These are phyloP conservation scores for Andrena bucephala DNA, from an alignment of 2,888 invertebrate genomes.

Conservation along the genomic window DNA sequence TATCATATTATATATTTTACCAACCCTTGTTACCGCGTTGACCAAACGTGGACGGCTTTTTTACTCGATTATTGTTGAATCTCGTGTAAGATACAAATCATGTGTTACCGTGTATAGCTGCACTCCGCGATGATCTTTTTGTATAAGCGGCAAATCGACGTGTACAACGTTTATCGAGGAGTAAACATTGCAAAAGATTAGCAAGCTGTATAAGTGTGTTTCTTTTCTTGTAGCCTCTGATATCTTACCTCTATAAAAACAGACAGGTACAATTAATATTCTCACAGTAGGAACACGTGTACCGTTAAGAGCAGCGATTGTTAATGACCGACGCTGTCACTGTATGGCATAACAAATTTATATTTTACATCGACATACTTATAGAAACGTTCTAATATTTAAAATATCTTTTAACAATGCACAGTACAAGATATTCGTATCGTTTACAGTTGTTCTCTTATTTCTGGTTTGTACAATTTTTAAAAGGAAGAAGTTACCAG, in stretches of 20 bases:
- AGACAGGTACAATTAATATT: neutral
- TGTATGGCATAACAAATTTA: slow-evolving; percentile 36
- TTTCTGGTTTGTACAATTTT: slow-evolving; percentile 46
- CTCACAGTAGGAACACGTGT: too few relatives aligned
- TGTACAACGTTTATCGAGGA: slow-evolving; percentile 78
- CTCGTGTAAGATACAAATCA: slow-evolving; percentile 82
- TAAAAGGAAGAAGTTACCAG: slow-evolving; percentile 34
- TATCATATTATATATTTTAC: slow-evolving; percentile 82
- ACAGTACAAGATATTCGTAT: slow-evolving; percentile 34
- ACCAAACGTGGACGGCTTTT: slow-evolving; percentile 82
- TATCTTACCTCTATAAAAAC: neutral
- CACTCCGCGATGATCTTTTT: slow-evolving; percentile 79
- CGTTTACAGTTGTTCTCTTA: slow-evolving; percentile 26
- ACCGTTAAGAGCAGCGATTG: neutral
- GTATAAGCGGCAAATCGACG: slow-evolving; percentile 78
- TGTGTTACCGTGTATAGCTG: slow-evolving; percentile 83
- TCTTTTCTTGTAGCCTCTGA: slow-evolving; percentile 58
- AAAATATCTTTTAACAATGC: slow-evolving; percentile 10
- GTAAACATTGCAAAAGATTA: slow-evolving; percentile 79
- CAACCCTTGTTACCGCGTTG: slow-evolving; percentile 82
- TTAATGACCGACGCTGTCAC: neutral
- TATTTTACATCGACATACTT: slow-evolving; percentile 43
- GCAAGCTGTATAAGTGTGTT: slow-evolving; percentile 77
- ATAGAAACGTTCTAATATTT: slow-evolving; percentile 25
- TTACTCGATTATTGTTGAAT: slow-evolving; percentile 84